Evolutionary conservation across 2,888 invertebrate genomes (phyloP), one percentile per base, ranked within the genome.

Genomic region (Diarsia mendica): DNA sequence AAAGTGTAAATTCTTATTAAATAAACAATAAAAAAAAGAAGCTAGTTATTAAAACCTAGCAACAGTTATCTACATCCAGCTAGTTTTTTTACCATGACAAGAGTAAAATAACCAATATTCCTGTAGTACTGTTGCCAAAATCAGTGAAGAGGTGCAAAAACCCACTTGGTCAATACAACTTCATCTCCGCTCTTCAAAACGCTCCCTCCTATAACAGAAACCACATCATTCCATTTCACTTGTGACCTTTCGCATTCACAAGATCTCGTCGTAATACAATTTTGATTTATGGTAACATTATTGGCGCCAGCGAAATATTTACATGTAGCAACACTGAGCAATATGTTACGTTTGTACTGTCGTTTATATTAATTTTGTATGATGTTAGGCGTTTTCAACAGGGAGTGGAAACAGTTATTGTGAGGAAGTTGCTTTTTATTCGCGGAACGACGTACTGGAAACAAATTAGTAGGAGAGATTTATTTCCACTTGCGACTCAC

Each of bases 201-300:
- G 75, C 63, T 75, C 13, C 8, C 55, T 18, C 44, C 46, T 51
- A 0, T 55, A 4, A 9, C 44, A 39, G 11, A 51, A 46, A 8
- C 53, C 28, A 39, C 15, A n/a, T 1, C 28, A 28, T 13, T 23
- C 66, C 44, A 49, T 51, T 65, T 60, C 44, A 68, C 67, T 73
- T 66, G 13, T 73, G 55, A 67, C 79, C 80, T 79, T 67, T 69
- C 46, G 66, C 61, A 72, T 72, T 63, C 66, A 28, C 64, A 69
- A 67, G 66, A 83, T 73, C 53, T 0, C 98, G 97, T 87, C 98
- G 97, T 10, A 98, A 98, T 75, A 98, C 97, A 85, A 98, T 97
- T 1, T 97, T 98, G 67, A 97, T 88, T 75, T 97, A 97, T 49
- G 97, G 97, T 66, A 98, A 94, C 44, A 95, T 90, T 3, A 97